Evolutionary conservation across 2,888 invertebrate species (phyloP), one percentile per base, ranked within the genome.

Genomic region (Lycophotia porphyrea): DNA sequence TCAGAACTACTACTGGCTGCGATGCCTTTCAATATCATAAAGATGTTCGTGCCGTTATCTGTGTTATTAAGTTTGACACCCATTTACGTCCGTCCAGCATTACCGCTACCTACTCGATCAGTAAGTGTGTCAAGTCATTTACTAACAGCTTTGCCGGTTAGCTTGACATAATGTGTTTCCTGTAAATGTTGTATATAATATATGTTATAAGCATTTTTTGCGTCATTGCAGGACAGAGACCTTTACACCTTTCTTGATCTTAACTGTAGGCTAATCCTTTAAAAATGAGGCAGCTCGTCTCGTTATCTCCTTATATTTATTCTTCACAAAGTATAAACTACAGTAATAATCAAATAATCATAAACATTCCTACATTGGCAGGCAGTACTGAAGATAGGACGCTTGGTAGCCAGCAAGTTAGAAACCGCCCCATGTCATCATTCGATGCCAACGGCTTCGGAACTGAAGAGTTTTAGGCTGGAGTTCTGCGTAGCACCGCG

Each of bases 41-140:
- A 95, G 87, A 95, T 95, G 95, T 92, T 85, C 68, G 91, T 91
- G 2, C 93, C 96, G 8, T 78, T 96, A 64, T 86, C 90, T n/a
- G 85, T 91, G 39, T 78, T 96, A 36, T 86, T 96, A 77, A 91
- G 93, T 2, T 93, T 95, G 75, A 93, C 95, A n/a, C 90, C 93
- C 9, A 86, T 94, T 21, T 96, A 96, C 67, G 92, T 90, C 0
- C 92, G 92, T 4, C 95, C 96, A n/a, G 92, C 93, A 18, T 84
- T 96, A 69, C 96, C 96, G 1, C 67, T 93, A 52, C 95, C 94
- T 36, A 87, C 95, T 21, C 92, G 93, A 88, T 82, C 91, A 52
- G 96, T 95, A 86, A 93, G 93, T 89, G n/a, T 21, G 63, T 66
- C n/a, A 21, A 9, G 15, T 34, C n/a, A 55, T 69, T 21, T 65